Evolutionary conservation across 2,797 vertebrate species (phyloP).

Genomic region (Rhinophrynus dorsalis): DNA sequence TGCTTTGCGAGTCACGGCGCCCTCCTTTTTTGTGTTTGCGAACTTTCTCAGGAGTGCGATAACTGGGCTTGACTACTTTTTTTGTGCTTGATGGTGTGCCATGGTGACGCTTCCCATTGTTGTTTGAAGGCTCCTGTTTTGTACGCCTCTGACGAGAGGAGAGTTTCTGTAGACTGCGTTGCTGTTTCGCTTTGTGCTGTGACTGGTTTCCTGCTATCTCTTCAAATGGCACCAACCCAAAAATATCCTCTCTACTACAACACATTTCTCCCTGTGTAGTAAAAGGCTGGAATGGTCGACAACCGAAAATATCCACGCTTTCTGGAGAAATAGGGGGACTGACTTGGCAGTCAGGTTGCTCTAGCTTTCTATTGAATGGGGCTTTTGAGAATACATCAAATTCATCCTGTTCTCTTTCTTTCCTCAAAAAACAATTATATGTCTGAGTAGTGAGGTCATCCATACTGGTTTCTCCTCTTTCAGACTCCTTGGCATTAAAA

Average conservation of each 20-base stretch:
- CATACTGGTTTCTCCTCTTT: conserved; percentile 41
- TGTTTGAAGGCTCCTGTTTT: conserved; percentile 80
- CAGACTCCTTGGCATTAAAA: conserved; percentile 53
- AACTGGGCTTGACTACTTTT: conserved; percentile 80
- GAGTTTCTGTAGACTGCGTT: conserved; percentile 87
- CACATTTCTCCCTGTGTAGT: conserved; percentile 55
- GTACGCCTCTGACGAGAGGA: conserved; percentile 86
- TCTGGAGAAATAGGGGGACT: conserved; percentile 69
- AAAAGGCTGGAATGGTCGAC: conserved; percentile 82
- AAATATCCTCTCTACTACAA: conserved; percentile 80
- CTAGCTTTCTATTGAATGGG: conserved; percentile 84
- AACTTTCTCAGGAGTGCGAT: conserved; percentile 86
- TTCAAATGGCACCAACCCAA: conserved; percentile 74
- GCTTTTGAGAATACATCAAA: conserved; percentile 95
- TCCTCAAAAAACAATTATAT: conserved; percentile 11
- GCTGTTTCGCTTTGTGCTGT: conserved; percentile 83
- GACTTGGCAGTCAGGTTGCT: conserved; percentile 61
- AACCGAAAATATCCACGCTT: conserved; percentile 85
- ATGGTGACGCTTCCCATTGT: conserved; percentile 88
- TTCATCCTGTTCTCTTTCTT: conserved; percentile 72
- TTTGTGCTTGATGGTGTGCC: conserved; percentile 80
- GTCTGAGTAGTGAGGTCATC: conserved; percentile 60
- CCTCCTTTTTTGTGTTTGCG: conserved; percentile 86
- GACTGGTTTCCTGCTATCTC: conserved; percentile 75
- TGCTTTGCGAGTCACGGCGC: conserved; percentile 92